Percentiles rank a stretch among this genome's conserved stretches.
Evolutionary conservation across 2,797 vertebrate species (phyloP).

Genomic region (Danio choprae): DNA sequence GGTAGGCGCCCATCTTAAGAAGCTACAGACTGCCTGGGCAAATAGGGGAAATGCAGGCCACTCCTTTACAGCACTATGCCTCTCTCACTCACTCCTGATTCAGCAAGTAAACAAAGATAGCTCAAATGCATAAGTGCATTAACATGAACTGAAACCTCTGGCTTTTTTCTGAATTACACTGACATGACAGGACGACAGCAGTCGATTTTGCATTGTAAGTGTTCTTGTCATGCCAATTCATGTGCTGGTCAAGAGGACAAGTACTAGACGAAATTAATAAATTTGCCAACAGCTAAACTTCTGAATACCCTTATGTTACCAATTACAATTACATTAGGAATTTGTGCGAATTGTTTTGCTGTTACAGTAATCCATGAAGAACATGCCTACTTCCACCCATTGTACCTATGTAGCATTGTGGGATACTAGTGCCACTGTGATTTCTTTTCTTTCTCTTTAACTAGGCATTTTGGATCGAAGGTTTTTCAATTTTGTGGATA

Average conservation of each 20-base stretch:
- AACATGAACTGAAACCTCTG: constrained; percentile 10
- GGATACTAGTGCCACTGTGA: not conserved
- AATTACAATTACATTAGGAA: too few species aligned
- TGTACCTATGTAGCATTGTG: not conserved
- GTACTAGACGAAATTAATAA: too few species aligned
- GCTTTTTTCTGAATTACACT: constrained; percentile 26
- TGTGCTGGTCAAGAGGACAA: not conserved
- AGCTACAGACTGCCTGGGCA: constrained; percentile 67
- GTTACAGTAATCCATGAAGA: not conserved
- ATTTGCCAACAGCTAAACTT: not conserved
- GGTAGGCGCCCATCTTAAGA: constrained; percentile 67
- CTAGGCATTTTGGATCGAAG: not conserved
- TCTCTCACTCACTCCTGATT: constrained; percentile 64
- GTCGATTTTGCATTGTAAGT: not conserved
- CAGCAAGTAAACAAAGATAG: constrained; percentile 55
- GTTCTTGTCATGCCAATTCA: not conserved
- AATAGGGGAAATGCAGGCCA: constrained; percentile 68
- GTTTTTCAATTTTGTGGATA: not conserved
- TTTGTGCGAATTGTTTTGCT: not conserved
- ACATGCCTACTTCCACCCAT: not conserved
- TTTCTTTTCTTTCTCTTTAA: not conserved
- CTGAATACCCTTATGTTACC: not conserved
- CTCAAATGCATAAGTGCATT: constrained; percentile 45
- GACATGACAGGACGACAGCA: not conserved
- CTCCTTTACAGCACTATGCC: constrained; percentile 61